Base-by-base conservation (phyloP, 2,797 vertebrate genomes). In the Pitangus sulphuratus region DNA sequence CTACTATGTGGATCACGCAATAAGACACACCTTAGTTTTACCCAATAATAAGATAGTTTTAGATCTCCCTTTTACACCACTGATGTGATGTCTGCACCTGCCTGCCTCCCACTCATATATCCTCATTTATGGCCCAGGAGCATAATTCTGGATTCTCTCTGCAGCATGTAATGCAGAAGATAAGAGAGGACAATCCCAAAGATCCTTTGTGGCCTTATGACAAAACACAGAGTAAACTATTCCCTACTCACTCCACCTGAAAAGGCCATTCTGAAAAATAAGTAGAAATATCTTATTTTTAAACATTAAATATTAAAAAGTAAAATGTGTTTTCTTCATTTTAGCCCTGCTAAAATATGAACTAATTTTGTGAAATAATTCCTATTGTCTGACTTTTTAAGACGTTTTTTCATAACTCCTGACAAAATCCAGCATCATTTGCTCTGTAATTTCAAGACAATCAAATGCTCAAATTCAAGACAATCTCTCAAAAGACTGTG, bases 1-100 rank as follows among this genome's bases (percentile, higher is more conserved):
- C 35, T 60, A 8, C 31, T 22, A 3, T 0, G 3, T 24, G 9
- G 57, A 39, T 87, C 16, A 40, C 0, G 0, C 13, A 50, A 33
- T 79, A 64, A 71, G 70, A 44, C 47, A 82, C 3, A 14, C 15
- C 35, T 58, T 47, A 44, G 45, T 65, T 90, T 86, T 53, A 51
- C 19, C 17, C 35, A 72, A 25, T 18, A 82, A 17, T 57, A 75
- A 35, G 24, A 60, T 10, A 15, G 24, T 58, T 88, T 86, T 57
- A 78, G 56, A 83, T n/a, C 15, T 90, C 12, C 25, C 11, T 81
- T 93, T 71, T 22, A 35, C 30, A 17, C 53, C 50, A 50, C n/a
- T 40, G 19, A 61, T 72, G 39, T 33, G 58, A 61, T 39, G 54
- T 44, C 50, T 87, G 18, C 57, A 82, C 30, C 70, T 90, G 58